Conservation (phyloP, 2,113 vertebrate species). For the Actenoides lindsayi region DNA sequence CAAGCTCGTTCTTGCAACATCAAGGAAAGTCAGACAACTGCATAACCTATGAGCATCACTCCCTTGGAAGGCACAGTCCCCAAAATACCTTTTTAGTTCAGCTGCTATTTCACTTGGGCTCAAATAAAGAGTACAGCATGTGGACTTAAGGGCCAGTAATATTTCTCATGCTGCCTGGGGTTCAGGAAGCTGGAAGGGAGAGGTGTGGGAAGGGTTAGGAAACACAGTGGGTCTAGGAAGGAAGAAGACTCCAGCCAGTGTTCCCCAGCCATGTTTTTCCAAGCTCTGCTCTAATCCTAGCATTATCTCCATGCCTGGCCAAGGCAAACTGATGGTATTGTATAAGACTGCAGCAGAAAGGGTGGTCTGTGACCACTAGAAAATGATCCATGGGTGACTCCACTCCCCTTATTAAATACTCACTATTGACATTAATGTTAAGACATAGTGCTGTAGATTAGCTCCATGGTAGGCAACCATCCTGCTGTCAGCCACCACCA, state of each 20-base stretch:
- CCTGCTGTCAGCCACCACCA: conserved; percentile 96
- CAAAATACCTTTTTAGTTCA: neutral
- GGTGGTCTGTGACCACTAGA: neutral
- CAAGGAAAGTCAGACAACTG: neutral
- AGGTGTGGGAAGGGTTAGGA: neutral
- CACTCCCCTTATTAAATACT: conserved; percentile 70
- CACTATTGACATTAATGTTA: conserved; percentile 98
- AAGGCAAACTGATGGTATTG: neutral
- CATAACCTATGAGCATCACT: neutral
- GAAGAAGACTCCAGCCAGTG: neutral
- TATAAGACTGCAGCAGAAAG: fast-evolving
- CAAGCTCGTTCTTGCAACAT: neutral
- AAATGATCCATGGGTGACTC: fast-evolving
- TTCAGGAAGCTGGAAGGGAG: neutral
- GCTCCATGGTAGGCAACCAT: conserved; percentile 95
- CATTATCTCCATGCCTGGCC: neutral
- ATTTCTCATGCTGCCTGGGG: neutral
- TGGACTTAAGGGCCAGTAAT: neutral
- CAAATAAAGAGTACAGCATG: neutral
- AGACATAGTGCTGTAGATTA: conserved; percentile 96
- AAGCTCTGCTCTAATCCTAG: neutral
- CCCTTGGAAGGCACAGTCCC: neutral
- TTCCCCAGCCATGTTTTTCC: neutral
- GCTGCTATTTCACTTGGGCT: neutral
- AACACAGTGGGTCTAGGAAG: fast-evolving